phyloP scores from a whole-genome alignment of 2,113 vertebrate genomes.

The Aepyceros melampus region DNA sequence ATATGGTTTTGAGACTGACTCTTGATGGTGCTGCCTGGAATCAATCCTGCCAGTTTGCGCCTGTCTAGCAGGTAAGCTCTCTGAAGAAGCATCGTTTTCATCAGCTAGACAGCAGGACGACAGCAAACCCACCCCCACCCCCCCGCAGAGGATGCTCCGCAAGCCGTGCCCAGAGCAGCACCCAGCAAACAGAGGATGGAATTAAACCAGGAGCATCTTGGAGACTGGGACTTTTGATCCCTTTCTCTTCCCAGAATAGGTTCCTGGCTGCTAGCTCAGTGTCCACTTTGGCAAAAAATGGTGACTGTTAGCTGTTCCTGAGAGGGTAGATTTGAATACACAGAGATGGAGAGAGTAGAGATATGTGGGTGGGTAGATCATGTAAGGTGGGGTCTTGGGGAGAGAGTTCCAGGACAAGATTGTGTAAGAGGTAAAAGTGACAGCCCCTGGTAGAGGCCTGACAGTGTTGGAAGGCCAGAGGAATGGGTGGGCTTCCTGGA shows the following conservation, averaged over 20 bases:
- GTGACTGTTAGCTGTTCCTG: not conserved
- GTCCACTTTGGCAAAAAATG: not conserved
- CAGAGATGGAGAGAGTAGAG: not conserved
- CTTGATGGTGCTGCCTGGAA: too few species aligned
- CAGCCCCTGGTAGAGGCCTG: not conserved
- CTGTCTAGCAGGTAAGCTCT: not conserved
- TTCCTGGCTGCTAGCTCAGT: fast-evolving
- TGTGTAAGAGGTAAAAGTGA: not conserved
- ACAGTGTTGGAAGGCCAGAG: not conserved
- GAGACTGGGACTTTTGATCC: not conserved
- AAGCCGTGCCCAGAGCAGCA: not conserved
- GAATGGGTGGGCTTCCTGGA: not conserved
- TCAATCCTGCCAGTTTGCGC: too few species aligned
- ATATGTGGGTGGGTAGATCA: not conserved
- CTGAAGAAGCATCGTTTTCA: not conserved
- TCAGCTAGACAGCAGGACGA: not conserved
- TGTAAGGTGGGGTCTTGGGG: not conserved
- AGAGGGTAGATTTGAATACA: not conserved
- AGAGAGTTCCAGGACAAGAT: not conserved
- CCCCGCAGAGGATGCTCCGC: fast-evolving
- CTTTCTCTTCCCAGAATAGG: not conserved
- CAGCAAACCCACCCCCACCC: not conserved
- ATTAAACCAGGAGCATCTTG: not conserved
- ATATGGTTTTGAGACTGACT: not conserved
- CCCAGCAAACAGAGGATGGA: not conserved